These are phyloP conservation scores for Lasioglossum pauxillum DNA, from an alignment of 2,888 invertebrate genomes.

Conservation along the genomic window DNA sequence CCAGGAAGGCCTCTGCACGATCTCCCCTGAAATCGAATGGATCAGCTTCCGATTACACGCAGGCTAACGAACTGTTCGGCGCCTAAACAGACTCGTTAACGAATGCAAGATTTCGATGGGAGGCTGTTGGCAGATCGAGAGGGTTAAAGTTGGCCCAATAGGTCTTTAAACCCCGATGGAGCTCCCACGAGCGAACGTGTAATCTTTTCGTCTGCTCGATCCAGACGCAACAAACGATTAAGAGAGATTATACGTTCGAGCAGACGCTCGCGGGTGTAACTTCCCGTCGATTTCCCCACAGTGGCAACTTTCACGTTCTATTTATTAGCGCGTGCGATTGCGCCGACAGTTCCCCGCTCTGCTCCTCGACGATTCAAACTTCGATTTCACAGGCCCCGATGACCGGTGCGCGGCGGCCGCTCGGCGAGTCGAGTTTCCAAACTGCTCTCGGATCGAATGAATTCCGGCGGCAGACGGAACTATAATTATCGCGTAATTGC, in stretches of 20 bases:
- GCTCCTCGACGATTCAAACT: conserved; percentile 20
- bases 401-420: neutral
- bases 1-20: conserved; percentile 93
- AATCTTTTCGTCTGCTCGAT: conserved; percentile 19
- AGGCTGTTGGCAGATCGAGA: no score
- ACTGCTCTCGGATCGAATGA: neutral
- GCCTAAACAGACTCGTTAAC: no score
- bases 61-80: neutral
- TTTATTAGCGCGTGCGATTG: conserved; percentile 63
- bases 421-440: conserved; percentile 13
- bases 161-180: neutral
- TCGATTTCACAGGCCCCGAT: conserved; percentile 34
- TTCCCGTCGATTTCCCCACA: conserved; percentile 75
- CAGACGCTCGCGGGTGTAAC: conserved; percentile 63
- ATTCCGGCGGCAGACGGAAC: conserved; percentile 25
- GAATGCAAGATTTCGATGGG: neutral
- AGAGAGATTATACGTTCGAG: conserved; percentile 37
- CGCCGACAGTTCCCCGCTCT: conserved; percentile 22
- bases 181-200: no score
- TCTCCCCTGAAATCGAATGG: conserved; percentile 87
- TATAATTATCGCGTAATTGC: conserved; percentile 72
- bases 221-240: conserved; percentile 52
- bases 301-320: conserved; percentile 80
- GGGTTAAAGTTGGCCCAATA: neutral
- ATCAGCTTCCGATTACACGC: neutral